Base-by-base conservation (phyloP, 2,888 invertebrate genomes). In the Eumacrocentrus americanus region DNA sequence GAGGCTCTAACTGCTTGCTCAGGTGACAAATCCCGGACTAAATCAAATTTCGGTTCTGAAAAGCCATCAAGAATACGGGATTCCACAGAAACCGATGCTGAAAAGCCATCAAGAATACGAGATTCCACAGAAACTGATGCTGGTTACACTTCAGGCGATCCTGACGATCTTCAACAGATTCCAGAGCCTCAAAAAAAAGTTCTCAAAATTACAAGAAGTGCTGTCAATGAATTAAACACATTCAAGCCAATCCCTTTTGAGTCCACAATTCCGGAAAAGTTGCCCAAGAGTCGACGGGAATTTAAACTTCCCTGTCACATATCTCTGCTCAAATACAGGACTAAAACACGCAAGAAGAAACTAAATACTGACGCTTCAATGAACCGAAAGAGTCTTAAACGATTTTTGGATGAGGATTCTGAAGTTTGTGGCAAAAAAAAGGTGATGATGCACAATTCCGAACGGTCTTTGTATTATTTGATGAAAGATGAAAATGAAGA, bases 201-300 rank as follows among this genome's bases (percentile, higher is more conserved):
- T 55, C n/a, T 20, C 34, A 25, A 50, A 44, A 18, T 37, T 14
- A 34, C 25, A 2, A 23, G 20, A 38, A 38, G 46, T 25, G 23
- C 58, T 1, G 18, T 14, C 0, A 56, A 62, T 40, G 47, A 51
- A 44, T 18, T 46, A 2, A 64, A 66, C 25, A 44, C 60, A 2
- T 71, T 72, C 67, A 67, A 73, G 58, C 72, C 77, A 34, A 78
- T 77, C 65, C 71, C 76, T n/a, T 71, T 78, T 54, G 63, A 72
- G 51, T 61, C 69, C 44, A 70, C 70, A 34, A 64, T 72, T 37
- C 70, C 74, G 18, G 69, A 72, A 11, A 67, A 67, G 61, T 22
- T 67, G 11, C 62, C 68, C 0, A 69, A 58, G 47, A 59, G 60
- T 16, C 64, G 70, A 59, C 23, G 56, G 3, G 64, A 70, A 47